phyloP scores from a whole-genome alignment of 1,140 invertebrate genomes.

The Nephotettix cincticeps region DNA sequence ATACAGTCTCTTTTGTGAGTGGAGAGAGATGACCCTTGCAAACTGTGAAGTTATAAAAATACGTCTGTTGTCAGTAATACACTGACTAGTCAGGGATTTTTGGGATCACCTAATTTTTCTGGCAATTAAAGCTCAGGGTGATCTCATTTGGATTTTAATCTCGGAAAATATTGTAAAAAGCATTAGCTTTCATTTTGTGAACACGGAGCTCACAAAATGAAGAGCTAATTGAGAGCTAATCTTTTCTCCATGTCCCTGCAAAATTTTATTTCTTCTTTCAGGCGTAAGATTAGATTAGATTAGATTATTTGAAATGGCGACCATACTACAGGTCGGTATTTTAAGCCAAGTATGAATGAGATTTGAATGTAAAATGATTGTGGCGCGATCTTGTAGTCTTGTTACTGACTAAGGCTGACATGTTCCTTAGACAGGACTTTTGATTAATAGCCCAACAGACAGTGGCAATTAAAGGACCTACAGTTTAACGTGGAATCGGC shows the following conservation, averaged over 20 bases:
- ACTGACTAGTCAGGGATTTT: neutral
- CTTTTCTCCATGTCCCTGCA: neutral
- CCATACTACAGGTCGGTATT: no score
- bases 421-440: no score
- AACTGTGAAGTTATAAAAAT: neutral
- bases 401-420: no score
- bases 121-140: neutral
- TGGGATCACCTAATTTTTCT: neutral
- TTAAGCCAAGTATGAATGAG: no score
- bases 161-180: no score
- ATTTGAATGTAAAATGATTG: no score
- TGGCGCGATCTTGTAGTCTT: no score
- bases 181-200: neutral
- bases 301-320: no score
- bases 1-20: neutral
- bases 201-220: neutral
- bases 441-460: no score
- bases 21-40: neutral
- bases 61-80: neutral
- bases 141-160: neutral
- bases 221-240: neutral
- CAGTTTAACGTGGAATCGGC: no score
- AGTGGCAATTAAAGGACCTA: no score
- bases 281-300: no score
- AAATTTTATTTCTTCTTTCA: neutral